Conservation (phyloP, 2,113 vertebrate species). For the Hippocampus guttulatus region DNA sequence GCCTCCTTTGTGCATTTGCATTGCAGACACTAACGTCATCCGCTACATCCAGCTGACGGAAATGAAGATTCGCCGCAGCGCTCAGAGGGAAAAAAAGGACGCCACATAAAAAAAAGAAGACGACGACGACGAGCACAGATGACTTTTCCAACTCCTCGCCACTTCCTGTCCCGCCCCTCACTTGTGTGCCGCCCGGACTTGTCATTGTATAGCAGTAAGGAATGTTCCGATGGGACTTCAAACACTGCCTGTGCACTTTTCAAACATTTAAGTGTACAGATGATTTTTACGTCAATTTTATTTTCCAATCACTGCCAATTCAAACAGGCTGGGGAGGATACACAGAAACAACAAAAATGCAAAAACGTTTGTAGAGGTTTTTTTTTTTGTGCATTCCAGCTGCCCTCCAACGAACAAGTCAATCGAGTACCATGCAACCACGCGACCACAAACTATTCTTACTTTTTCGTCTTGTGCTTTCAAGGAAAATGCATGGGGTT, state of each 20-base stretch:
- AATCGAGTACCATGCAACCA: not conserved
- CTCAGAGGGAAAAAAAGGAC: constrained; percentile 92
- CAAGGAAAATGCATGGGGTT: not conserved
- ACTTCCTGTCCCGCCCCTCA: constrained; percentile 50
- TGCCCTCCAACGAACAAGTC: too few species aligned
- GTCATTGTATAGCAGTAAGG: constrained; percentile 4
- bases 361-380: not conserved
- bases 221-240: not conserved
- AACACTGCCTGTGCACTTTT: not conserved
- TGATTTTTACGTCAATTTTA: not conserved
- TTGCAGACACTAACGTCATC: constrained; percentile 93
- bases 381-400: not conserved
- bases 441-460: not conserved
- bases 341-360: not conserved
- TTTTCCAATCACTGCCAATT: constrained; percentile 60
- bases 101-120: constrained; percentile 2
- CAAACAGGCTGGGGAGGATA: constrained; percentile 22
- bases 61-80: constrained; percentile 95
- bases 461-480: not conserved
- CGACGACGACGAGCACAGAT: not conserved
- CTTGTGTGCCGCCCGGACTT: constrained; percentile 45
- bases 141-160: constrained; percentile 1
- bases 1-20: constrained; percentile 53
- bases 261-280: not conserved
- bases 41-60: constrained; percentile 98